Evolutionary conservation across 2,888 invertebrate genomes (phyloP).

Genomic region (Tanypteryx hageni): DNA sequence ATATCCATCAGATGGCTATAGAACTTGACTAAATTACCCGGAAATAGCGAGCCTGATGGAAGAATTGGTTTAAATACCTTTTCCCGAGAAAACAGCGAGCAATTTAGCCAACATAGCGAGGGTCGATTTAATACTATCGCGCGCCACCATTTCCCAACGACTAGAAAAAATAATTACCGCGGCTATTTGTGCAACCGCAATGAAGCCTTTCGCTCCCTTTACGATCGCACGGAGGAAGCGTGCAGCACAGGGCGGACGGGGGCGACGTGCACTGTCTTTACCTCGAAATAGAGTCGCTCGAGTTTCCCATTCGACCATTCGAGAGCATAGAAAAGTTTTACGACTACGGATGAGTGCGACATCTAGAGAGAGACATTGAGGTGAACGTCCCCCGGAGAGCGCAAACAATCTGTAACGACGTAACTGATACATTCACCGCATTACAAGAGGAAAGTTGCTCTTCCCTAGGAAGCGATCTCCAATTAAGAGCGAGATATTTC

Average conservation of each 20-base stretch:
- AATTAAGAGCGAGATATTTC: no score
- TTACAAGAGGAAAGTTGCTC: neutral
- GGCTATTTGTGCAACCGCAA: neutral
- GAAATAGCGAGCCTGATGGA: no score
- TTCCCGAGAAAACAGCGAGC: neutral
- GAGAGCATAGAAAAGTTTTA: slow-evolving; percentile 17
- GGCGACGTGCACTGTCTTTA: neutral
- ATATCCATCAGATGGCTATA: no score
- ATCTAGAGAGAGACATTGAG: neutral
- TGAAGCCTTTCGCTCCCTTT: neutral
- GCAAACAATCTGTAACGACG: slow-evolving; percentile 26
- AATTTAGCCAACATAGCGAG: neutral
- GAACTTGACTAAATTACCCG: no score
- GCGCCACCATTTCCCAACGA: neutral
- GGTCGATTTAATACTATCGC: neutral
- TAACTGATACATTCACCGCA: slow-evolving; percentile 8
- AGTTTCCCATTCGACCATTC: neutral
- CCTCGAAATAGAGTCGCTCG: neutral
- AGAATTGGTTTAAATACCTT: no score
- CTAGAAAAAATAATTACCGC: neutral
- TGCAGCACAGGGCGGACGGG: neutral
- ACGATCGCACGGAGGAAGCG: neutral
- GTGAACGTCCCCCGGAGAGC: neutral
- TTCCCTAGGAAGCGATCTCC: no score
- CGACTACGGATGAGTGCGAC: neutral